These are phyloP conservation scores for Tenebrio molitor DNA, from an alignment of 1,140 invertebrate species.

Conservation along the genomic window DNA sequence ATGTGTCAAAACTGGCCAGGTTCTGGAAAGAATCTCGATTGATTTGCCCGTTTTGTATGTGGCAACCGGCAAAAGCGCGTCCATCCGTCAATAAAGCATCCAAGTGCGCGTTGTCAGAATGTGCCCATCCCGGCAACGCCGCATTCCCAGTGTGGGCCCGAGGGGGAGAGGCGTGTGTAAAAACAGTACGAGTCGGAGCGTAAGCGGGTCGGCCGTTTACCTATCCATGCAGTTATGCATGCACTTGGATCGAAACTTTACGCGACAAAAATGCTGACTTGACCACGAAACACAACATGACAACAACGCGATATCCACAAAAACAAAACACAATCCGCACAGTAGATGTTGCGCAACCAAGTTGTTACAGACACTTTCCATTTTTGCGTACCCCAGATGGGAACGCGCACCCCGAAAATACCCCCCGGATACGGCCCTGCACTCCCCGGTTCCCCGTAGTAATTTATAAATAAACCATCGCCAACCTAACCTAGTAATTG, in stretches of 20 bases:
- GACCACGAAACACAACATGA: conserved; percentile 35
- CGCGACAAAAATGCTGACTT: conserved; percentile 41
- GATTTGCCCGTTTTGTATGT: conserved; percentile 44
- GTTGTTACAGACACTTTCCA: conserved; percentile 9
- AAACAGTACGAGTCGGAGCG: conserved; percentile 23
- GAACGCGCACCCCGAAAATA: not conserved
- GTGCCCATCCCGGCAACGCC: conserved; percentile 17
- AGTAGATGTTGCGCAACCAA: conserved; percentile 32
- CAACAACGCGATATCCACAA: conserved; percentile 14
- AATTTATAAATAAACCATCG: conserved; percentile 43
- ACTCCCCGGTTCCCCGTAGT: conserved; percentile 2
- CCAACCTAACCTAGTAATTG: conserved; percentile 39
- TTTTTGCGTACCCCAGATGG: conserved; percentile 10
- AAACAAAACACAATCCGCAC: conserved; percentile 25
- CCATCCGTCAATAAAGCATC: conserved; percentile 51
- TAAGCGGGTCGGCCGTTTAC: conserved; percentile 50
- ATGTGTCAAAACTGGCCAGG: conserved; percentile 3
- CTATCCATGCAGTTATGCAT: conserved; percentile 49
- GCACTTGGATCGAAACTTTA: conserved; percentile 43
- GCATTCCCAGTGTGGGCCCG: conserved; percentile 12
- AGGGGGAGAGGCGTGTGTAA: conserved; percentile 38
- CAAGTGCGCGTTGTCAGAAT: conserved; percentile 41
- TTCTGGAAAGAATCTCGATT: conserved; percentile 43
- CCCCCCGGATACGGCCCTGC: conserved; percentile 26
- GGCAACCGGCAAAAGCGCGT: conserved; percentile 46